Evolutionary conservation across 2,797 vertebrate genomes (phyloP), one percentile per base, ranked within the genome.

Genomic region (Craterocephalus amniculus): DNA sequence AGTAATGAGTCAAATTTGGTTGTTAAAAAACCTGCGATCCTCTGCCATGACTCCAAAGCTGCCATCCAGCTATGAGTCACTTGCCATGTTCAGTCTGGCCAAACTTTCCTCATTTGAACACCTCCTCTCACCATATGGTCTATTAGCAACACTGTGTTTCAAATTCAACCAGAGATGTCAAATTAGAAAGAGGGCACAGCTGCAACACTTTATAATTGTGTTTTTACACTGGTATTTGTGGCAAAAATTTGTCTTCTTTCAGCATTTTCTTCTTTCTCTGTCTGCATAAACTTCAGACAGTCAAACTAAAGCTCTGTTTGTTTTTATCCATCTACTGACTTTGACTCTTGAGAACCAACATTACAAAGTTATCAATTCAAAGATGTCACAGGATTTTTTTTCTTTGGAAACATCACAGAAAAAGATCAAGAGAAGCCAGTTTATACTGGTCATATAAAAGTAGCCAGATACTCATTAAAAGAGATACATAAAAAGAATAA

Each of bases 101-200:
- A 79, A 81, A 75, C 63, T 43, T 81, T 45, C 29, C 45, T 67
- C 4, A 6, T 88, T 77, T 80, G 67, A 88, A 84, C 70, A 83
- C 63, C 75, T 78, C 76, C 77, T 74, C 69, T 69, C 63, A 58
- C 70, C 67, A 63, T 78, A 73, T 82, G 81, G 59, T 74, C 68
- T 67, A 38, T 62, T 40, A 59, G 56, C 72, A 67, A 22, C 58
- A 62, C 32, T n/a, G 52, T 22, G 43, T 74, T 56, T 77, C 56
- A 76, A 52, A 66, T 51, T 54, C 70, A 84, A 67, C 34, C 24
- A 68, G 67, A 60, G 73, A 56, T 63, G 58, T 71, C 83, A 74
- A 68, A 83, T 84, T 58, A 83, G 49, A 64, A 67, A 18, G 64
- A 18, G 69, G 24, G 49, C 48, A 24, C 60, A 61, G 48, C 55